These are phyloP conservation scores for Drepana falcataria DNA, from an alignment of 2,888 invertebrate genomes.

Conservation along the genomic window DNA sequence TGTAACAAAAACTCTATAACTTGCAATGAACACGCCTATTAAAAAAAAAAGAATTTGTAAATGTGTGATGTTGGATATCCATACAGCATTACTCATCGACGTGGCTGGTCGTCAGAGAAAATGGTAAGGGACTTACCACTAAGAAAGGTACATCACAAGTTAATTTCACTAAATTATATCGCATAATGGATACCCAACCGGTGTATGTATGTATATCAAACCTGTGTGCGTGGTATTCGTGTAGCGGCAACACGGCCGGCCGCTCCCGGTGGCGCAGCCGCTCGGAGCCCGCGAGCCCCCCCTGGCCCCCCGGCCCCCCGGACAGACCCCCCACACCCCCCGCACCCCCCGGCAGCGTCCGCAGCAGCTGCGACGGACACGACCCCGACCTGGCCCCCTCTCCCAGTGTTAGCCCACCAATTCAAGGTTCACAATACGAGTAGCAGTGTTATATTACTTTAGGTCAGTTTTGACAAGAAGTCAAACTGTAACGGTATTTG, in stretches of 20 bases:
- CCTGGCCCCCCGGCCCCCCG: constrained; percentile 92
- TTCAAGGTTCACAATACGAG: neutral
- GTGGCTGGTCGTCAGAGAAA: too few species aligned
- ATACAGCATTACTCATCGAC: too few species aligned
- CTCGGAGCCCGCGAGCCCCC: constrained; percentile 78
- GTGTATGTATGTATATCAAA: constrained; percentile 11
- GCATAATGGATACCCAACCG: neutral
- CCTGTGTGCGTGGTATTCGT: constrained; percentile 28
- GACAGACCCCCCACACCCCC: constrained; percentile 89
- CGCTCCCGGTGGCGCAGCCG: constrained; percentile 43
- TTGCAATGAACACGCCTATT: too few species aligned
- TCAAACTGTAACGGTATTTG: too few species aligned
- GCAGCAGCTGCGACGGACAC: constrained; percentile 93
- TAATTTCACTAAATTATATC: too few species aligned
- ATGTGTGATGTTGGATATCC: too few species aligned
- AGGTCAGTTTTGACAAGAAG: too few species aligned
- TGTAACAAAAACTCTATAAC: too few species aligned
- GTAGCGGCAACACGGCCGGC: constrained; percentile 26
- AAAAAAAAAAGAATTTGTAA: too few species aligned
- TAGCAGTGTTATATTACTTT: too few species aligned
- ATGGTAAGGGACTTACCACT: too few species aligned
- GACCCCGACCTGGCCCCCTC: constrained; percentile 87
- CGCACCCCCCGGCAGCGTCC: constrained; percentile 81
- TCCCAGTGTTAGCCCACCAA: constrained; percentile 1
- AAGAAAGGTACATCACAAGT: too few species aligned